phyloP scores from a whole-genome alignment of 2,113 vertebrate species.

The Puntigrus tetrazona region DNA sequence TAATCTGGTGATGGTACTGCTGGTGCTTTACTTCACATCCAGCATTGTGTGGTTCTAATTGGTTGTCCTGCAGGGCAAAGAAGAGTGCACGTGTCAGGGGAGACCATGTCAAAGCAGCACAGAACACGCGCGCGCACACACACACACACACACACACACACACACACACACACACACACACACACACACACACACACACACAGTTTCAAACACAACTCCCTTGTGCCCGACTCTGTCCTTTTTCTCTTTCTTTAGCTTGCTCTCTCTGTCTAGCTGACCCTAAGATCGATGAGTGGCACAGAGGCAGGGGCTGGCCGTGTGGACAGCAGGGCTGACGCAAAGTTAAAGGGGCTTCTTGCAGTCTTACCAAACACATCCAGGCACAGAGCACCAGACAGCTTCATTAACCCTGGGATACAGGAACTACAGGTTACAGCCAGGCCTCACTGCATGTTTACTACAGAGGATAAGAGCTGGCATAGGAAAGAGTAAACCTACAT shows the following conservation, averaged over 20 bases:
- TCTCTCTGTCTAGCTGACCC: conserved; percentile 84
- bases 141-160: too few relatives aligned
- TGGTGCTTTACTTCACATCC: conserved; percentile 29
- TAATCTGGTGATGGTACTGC: neutral
- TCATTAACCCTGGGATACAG: conserved; percentile 93
- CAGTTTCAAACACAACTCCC: conserved; percentile 80
- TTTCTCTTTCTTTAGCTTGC: conserved; percentile 68
- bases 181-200: too few relatives aligned
- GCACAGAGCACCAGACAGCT: conserved; percentile 88
- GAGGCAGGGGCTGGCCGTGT: conserved; percentile 85
- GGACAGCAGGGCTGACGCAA: conserved; percentile 85
- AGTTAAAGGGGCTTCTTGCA: conserved; percentile 76
- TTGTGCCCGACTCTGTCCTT: conserved; percentile 82
- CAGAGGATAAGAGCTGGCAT: conserved; percentile 76
- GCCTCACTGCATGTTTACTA: conserved; percentile 68
- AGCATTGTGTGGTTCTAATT: conserved; percentile 73
- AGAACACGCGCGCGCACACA: conserved; percentile 62
- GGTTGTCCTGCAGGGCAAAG: conserved; percentile 88
- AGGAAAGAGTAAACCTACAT: conserved; percentile 71
- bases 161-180: too few relatives aligned
- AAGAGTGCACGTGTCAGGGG: conserved; percentile 87
- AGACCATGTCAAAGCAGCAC: conserved; percentile 85
- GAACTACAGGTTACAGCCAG: conserved; percentile 77
- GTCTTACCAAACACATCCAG: conserved; percentile 60
- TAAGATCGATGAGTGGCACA: conserved; percentile 86